phyloP scores from a whole-genome alignment of 2,888 invertebrate species.

The Strigamia maritima region DNA sequence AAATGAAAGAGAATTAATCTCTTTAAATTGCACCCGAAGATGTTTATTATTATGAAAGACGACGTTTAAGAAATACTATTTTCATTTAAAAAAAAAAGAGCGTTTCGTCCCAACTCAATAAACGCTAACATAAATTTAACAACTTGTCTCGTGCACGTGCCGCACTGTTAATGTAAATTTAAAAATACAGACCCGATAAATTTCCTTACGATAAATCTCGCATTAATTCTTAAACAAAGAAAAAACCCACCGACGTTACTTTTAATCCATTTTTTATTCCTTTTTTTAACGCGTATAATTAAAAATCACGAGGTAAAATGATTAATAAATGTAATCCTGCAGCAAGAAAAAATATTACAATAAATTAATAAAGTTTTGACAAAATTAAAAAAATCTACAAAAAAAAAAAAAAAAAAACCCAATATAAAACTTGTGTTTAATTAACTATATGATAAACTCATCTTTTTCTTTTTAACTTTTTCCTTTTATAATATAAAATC shows the following conservation, averaged over 20 bases:
- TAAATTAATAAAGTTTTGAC: background rate
- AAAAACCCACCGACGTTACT: background rate
- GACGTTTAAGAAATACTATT: slow-evolving; percentile 9
- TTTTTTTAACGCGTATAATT: background rate
- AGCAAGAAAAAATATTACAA: background rate
- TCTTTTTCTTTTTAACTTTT: background rate
- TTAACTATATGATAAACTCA: background rate
- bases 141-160: slow-evolving; percentile 23
- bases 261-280: slow-evolving; percentile 1
- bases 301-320: slow-evolving; percentile 10
- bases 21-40: slow-evolving; percentile 13
- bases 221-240: background rate
- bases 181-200: slow-evolving; percentile 29
- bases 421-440: background rate
- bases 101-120: slow-evolving; percentile 23
- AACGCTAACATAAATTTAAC: slow-evolving; percentile 34
- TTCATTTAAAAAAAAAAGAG: background rate
- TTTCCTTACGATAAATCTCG: slow-evolving; percentile 17
- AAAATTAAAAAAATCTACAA: background rate
- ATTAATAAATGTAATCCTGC: background rate
- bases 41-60: background rate
- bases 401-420: background rate
- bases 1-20: slow-evolving; percentile 28
- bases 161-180: slow-evolving; percentile 21
- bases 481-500: background rate